Evolutionary conservation across 2,113 vertebrate species (phyloP).

Genomic region (Ophthalmolycus amberensis): DNA sequence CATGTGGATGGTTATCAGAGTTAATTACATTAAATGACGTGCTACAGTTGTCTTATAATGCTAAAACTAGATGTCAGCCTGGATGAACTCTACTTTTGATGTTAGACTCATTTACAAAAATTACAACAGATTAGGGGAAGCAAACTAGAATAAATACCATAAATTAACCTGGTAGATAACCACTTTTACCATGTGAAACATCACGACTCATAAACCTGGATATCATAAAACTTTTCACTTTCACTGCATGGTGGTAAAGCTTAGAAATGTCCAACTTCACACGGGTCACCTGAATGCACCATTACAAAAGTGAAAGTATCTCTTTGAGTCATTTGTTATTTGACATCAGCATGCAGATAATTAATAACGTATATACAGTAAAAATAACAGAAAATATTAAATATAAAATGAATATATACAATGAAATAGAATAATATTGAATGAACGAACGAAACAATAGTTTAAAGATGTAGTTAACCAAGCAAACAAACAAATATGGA

Average conservation of each 20-base stretch:
- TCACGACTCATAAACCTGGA: background rate
- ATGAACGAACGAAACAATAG: too few species aligned
- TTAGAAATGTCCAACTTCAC: slow-evolving; percentile 40
- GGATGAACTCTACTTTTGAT: too few species aligned
- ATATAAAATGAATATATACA: too few species aligned
- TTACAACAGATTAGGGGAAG: background rate
- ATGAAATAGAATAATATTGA: too few species aligned
- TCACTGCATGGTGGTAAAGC: background rate
- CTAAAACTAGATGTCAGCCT: background rate
- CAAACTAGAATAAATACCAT: background rate
- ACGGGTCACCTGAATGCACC: background rate
- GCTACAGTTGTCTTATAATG: too few species aligned
- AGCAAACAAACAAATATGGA: too few species aligned
- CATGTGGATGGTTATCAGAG: background rate
- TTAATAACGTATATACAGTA: too few species aligned
- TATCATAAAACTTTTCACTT: background rate
- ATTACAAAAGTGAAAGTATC: slow-evolving; percentile 16
- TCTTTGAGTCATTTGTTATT: background rate
- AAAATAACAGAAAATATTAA: too few species aligned
- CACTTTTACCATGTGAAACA: slow-evolving; percentile 2
- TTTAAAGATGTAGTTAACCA: too few species aligned
- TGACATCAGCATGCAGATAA: too few species aligned
- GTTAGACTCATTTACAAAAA: background rate
- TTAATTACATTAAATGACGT: background rate
- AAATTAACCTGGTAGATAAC: background rate